Evolutionary conservation across 2,797 vertebrate species (phyloP), one percentile per base, ranked within the genome.

Genomic region (Columba guinea): DNA sequence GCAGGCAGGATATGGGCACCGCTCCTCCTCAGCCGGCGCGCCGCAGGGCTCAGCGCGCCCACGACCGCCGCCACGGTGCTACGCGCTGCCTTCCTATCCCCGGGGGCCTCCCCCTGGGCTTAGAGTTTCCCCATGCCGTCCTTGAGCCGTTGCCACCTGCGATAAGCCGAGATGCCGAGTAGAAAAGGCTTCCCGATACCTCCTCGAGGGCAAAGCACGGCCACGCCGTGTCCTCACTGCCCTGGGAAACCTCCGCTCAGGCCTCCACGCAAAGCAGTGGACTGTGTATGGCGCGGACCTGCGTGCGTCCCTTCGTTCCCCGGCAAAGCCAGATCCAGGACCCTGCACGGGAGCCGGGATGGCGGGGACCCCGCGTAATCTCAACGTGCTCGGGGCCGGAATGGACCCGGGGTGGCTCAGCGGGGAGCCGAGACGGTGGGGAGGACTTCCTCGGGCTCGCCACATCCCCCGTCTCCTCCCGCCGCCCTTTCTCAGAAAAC

Each of bases 401-500:
- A 69, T 4, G 2, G 34, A 84, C 52, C 62, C 23, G 2, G 30
- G 32, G 28, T 18, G 44, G 62, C 30, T 84, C 49, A 35, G 51
- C 20, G 1, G 27, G 14, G 46, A 95, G 74, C 59, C 28, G 51
- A 37, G 41, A 41, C 11, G 48, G 58, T 7, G 51, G 34, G 73
- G 73, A 85, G 91, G 74, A 59, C 27, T 86, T 87, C 75, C 88
- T 89, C 22, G n/a, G 67, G 12, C 80, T 51, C 79, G 48, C 65
- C 73, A 77, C 90, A 84, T 30, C 69, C 69, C 87, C 95, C 41
- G 82, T 87, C 95, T 96, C 74, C 84, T 97, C 97, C 96, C 87
- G 87, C 93, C 81, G 48, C 96, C 96, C 96, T 89, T 98, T 98
- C 96, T 96, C 96, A 97, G 97, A 97, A 97, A 96, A 96, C 76